Base-by-base conservation (phyloP, 2,113 vertebrate species). In the Pionites leucogaster region DNA sequence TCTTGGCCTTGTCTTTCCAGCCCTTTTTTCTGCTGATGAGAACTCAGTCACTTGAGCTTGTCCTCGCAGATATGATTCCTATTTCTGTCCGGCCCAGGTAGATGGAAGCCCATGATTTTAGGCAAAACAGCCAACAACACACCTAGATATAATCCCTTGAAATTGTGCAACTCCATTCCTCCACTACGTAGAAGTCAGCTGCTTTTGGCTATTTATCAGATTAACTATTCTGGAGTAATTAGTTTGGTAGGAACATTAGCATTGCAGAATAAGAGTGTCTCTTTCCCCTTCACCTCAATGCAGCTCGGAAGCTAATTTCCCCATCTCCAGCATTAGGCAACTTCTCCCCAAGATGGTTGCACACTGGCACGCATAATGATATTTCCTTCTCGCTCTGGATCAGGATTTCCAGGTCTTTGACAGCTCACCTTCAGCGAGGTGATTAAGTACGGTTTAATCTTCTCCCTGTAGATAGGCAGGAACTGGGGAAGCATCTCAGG, bases 361-460 rank as follows among this genome's bases (percentile, higher is more conserved):
- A 60, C 35, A 13, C 13, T 7, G 2, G 57, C 74, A 50, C 28
- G 41, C 70, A 46, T 13, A 49, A 23, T 49, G 12, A 11, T 41
- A 59, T 65, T 91, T 90, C 90, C 85, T 94, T 90, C 82, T 80
- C 13, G 0, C 1, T 2, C 62, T 75, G 81, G 39, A 85, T 65
- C n/a, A 57, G 72, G 53, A 64, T 67, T 95, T 86, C 82, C 85
- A 93, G 76, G 71, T 86, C 82, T 82, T 65, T 75, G 88, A 74
- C 62, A 91, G 74, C 59, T 93, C 87, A 86, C 75, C 71, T 89
- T 85, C 87, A 71, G 22, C 0, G 2, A 72, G 57, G 31, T 69
- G 62, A 44, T 44, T 41, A 77, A 92, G 3, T 10, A 4, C 35
- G 39, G 11, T 63, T 92, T 60, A 24, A 76, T 50, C 64, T 47